Conservation (phyloP, 2,113 vertebrate species). For the Mohoua ochrocephala region DNA sequence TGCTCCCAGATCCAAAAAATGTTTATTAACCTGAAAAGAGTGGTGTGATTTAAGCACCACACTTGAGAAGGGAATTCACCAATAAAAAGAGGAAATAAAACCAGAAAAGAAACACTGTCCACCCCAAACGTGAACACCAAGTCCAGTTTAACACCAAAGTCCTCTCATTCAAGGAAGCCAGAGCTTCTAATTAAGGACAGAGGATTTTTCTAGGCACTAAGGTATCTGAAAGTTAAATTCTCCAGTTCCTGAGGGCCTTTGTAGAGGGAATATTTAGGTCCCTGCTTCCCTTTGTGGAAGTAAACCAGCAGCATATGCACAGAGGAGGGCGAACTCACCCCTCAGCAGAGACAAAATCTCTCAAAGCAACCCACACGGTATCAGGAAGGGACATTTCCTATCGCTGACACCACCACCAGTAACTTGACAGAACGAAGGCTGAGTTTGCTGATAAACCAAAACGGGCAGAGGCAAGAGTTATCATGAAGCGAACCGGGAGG, state of each 20-base stretch:
- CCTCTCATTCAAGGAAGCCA: not conserved
- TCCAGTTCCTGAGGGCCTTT: not conserved
- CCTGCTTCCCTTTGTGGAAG: not conserved
- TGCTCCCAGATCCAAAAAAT: not conserved
- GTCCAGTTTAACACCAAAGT: not conserved
- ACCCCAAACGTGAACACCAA: not conserved
- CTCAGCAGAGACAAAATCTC: not conserved
- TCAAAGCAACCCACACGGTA: not conserved
- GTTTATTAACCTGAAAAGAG: not conserved
- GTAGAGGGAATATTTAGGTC: not conserved
- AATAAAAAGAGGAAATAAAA: not conserved
- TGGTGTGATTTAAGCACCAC: not conserved
- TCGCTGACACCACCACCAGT: fast-evolving
- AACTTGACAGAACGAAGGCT: not conserved
- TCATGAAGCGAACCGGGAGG: not conserved
- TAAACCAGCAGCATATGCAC: not conserved
- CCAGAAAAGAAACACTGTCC: not conserved
- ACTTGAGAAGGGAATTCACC: not conserved
- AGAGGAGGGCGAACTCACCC: fast-evolving
- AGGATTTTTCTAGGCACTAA: not conserved
- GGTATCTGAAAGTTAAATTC: not conserved
- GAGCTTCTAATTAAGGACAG: not conserved
- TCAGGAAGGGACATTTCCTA: not conserved
- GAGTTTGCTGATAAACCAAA: not conserved
- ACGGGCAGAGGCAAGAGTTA: not conserved